Evolutionary conservation across 2,113 vertebrate species (phyloP).

Genomic region (Cynocephalus volans): DNA sequence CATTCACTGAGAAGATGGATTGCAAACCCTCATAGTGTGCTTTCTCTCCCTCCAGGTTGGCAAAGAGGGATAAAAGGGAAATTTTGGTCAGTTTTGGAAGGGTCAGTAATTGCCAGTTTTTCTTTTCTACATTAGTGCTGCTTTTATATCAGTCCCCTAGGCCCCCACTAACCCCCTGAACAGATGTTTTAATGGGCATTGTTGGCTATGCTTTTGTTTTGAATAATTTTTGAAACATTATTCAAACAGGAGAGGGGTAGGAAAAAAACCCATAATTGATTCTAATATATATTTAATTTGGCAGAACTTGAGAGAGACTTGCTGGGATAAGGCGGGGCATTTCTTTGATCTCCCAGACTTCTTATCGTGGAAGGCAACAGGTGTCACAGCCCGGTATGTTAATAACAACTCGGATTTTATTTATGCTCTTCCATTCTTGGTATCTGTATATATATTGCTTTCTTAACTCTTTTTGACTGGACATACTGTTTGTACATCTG

Average conservation of each 20-base stretch:
- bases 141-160: neutral
- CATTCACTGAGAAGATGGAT: conserved; percentile 47
- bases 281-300: conserved; percentile 84
- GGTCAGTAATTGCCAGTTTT: conserved; percentile 32
- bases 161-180: neutral
- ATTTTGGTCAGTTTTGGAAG: conserved; percentile 53
- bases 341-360: conserved; percentile 99
- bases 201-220: conserved; percentile 75
- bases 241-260: conserved; percentile 66
- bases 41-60: neutral
- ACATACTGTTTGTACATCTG: conserved; percentile 87
- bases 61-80: conserved; percentile 43
- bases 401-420: conserved; percentile 79
- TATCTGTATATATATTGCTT: conserved; percentile 76
- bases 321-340: conserved; percentile 92
- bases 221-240: conserved; percentile 71
- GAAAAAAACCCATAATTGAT: conserved; percentile 78
- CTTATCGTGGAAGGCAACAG: conserved; percentile 97
- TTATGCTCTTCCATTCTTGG: conserved; percentile 70
- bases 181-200: conserved; percentile 76
- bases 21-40: neutral
- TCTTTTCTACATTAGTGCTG: neutral
- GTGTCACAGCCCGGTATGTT: conserved; percentile 94
- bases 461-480: conserved; percentile 86
- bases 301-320: conserved; percentile 89